phyloP scores from a whole-genome alignment of 2,113 vertebrate genomes.

The Menidia beryllina region DNA sequence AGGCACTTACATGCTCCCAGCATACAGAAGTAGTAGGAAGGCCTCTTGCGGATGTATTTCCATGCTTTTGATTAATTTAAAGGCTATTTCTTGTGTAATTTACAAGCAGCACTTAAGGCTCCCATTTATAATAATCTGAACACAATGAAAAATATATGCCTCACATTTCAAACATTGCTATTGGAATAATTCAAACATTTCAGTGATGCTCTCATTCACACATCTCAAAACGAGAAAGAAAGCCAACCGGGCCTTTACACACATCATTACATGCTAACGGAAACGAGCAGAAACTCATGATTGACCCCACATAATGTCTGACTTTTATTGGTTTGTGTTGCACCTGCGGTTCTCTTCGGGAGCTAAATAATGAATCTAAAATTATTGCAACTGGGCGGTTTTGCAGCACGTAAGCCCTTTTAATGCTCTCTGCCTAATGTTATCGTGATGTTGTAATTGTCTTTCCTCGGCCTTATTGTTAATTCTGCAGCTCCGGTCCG shows the following conservation, averaged over 20 bases:
- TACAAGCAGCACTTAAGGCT: too few relatives aligned
- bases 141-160: neutral
- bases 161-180: neutral
- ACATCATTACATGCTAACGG: neutral
- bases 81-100: neutral
- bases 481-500: constrained; percentile 12
- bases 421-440: constrained; percentile 31
- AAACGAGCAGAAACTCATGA: constrained; percentile 28
- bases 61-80: too few relatives aligned
- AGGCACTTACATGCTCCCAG: neutral
- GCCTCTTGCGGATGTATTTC: neutral
- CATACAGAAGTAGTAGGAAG: neutral
- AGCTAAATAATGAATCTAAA: constrained; percentile 61
- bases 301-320: constrained; percentile 22
- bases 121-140: neutral
- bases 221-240: too few relatives aligned
- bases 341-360: constrained; percentile 13
- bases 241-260: constrained; percentile 14
- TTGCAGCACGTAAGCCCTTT: constrained; percentile 47
- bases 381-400: constrained; percentile 54
- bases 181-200: neutral
- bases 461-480: constrained; percentile 49
- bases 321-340: constrained; percentile 24
- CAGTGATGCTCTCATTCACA: neutral
- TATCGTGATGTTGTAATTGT: constrained; percentile 54